Evolutionary conservation across 2,888 invertebrate species (phyloP).

Genomic region (Amphipoea oculea): DNA sequence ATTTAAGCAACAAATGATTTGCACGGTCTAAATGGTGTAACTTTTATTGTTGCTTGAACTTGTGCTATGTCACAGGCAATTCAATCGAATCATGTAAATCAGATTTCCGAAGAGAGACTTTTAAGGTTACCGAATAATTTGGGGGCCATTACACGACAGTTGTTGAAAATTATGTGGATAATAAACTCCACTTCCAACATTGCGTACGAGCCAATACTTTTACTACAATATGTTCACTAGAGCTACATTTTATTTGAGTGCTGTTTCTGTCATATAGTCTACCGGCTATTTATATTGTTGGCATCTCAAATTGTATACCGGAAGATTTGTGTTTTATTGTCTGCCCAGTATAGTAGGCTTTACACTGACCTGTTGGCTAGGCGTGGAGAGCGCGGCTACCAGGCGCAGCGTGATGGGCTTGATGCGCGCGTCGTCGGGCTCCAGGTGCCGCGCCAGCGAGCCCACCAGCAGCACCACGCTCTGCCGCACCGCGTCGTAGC

Average conservation of each 20-base stretch:
- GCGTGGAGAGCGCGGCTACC: slow-evolving; percentile 97
- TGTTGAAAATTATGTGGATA: no score
- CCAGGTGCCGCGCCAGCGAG: slow-evolving; percentile 98
- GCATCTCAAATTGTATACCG: not conserved
- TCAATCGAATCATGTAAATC: no score
- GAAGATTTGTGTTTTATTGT: not conserved
- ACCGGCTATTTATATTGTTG: not conserved
- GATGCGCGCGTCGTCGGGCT: slow-evolving; percentile 96
- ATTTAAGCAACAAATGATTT: not conserved
- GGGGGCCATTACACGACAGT: no score
- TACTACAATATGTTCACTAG: not conserved
- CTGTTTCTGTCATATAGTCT: not conserved
- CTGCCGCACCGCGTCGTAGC: slow-evolving; percentile 98
- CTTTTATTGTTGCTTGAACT: no score
- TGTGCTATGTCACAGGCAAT: no score
- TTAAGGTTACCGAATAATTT: no score
- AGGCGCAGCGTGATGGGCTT: slow-evolving; percentile 98
- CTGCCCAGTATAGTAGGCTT: not conserved
- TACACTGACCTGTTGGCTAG: slow-evolving; percentile 95
- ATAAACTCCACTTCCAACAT: not conserved
- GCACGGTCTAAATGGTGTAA: no score
- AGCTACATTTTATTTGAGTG: not conserved
- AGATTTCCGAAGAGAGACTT: no score
- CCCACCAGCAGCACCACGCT: slow-evolving; percentile 99
- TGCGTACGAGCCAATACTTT: not conserved